Evolutionary conservation across 2,888 invertebrate genomes (phyloP).

Genomic region (Brenthis daphne): DNA sequence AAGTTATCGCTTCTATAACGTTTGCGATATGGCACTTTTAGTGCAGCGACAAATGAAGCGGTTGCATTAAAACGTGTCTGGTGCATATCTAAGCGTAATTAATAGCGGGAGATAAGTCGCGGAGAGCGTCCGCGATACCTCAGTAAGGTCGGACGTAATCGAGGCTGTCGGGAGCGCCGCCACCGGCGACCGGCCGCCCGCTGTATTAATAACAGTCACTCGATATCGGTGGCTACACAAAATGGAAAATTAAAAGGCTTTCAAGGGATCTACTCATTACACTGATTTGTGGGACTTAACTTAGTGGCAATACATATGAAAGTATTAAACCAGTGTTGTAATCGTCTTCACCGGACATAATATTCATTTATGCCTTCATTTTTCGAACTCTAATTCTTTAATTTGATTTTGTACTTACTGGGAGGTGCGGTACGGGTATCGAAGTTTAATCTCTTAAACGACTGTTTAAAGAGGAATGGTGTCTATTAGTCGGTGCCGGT

Average conservation of each 20-base stretch:
- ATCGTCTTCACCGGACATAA: constrained; percentile 63
- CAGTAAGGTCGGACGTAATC: constrained; percentile 62
- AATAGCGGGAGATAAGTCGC: constrained; percentile 77
- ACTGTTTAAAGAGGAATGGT: constrained; percentile 19
- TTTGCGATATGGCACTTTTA: constrained; percentile 75
- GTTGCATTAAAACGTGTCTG: constrained; percentile 81
- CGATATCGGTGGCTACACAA: constrained; percentile 75
- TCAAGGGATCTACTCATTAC: constrained; percentile 77
- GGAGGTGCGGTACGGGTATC: constrained; percentile 25
- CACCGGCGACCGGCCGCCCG: constrained; percentile 61
- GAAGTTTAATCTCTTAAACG: constrained; percentile 24
- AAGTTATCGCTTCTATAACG: constrained; percentile 72
- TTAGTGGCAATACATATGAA: constrained; percentile 70
- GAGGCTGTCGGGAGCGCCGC: constrained; percentile 68
- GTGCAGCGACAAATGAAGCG: constrained; percentile 77
- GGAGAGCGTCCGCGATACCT: constrained; percentile 67
- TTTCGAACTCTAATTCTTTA: constrained; percentile 54
- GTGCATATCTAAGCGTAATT: constrained; percentile 77
- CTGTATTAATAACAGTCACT: constrained; percentile 77
- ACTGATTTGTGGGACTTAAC: constrained; percentile 70
- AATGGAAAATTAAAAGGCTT: constrained; percentile 82
- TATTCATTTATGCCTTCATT: constrained; percentile 64
- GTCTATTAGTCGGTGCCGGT: constrained; percentile 20
- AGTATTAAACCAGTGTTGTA: constrained; percentile 73
- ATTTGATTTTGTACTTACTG: constrained; percentile 50